Percentiles rank a stretch among this genome's conserved stretches.
These are phyloP conservation scores for Leucophora obtusa DNA, from an alignment of 2,888 invertebrate species.

Conservation along the genomic window DNA sequence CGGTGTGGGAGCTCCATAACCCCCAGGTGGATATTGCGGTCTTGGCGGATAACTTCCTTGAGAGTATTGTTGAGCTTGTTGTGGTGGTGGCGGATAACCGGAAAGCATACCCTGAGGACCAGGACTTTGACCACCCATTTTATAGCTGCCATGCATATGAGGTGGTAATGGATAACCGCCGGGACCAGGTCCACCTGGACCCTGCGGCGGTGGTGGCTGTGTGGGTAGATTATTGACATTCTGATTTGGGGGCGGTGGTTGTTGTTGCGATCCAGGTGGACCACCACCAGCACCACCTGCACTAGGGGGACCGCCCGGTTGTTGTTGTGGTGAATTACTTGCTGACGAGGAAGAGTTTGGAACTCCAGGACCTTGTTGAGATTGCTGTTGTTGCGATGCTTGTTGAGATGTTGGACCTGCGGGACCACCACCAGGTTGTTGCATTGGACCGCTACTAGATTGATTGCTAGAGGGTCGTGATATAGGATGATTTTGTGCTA, in stretches of 20 bases:
- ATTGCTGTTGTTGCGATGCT: constrained; percentile 70
- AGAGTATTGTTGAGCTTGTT: constrained; percentile 81
- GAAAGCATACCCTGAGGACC: constrained; percentile 80
- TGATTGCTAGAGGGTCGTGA: constrained; percentile 94
- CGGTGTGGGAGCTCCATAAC: constrained; percentile 79
- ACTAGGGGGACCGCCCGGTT: constrained; percentile 70
- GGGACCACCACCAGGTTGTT: constrained; percentile 70
- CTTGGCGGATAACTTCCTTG: constrained; percentile 80
- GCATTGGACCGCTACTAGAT: constrained; percentile 80
- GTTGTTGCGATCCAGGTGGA: constrained; percentile 74
- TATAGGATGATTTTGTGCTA: constrained; percentile 93
- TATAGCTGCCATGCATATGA: constrained; percentile 81
- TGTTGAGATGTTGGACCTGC: constrained; percentile 73
- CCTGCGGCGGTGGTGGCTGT: constrained; percentile 72
- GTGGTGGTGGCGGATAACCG: constrained; percentile 80
- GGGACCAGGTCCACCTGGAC: constrained; percentile 66
- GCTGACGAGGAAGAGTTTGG: constrained; percentile 74
- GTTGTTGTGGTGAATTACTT: constrained; percentile 76
- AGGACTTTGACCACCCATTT: constrained; percentile 81
- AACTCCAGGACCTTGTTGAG: constrained; percentile 70
- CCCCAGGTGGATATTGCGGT: constrained; percentile 80
- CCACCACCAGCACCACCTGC: constrained; percentile 69
- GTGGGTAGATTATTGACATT: constrained; percentile 75
- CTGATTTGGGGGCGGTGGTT: constrained; percentile 74
- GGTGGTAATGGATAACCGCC: constrained; percentile 74